Percentiles rank a stretch among this genome's conserved stretches.
Evolutionary conservation across 2,113 vertebrate genomes (phyloP).

Genomic region (Tricholaema leucomelas): DNA sequence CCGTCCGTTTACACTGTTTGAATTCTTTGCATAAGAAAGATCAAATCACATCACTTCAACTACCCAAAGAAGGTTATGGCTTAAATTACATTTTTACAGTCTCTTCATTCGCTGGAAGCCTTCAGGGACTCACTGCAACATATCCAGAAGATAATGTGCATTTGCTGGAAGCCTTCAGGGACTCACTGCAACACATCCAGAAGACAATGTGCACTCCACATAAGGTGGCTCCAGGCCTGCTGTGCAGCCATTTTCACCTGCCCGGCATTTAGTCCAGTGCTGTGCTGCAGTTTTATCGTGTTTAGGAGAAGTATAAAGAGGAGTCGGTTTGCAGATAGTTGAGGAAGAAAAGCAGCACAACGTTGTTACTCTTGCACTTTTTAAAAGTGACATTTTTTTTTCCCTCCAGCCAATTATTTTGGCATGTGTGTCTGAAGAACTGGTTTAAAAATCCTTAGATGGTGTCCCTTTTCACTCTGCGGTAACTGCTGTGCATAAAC

Average conservation of each 20-base stretch:
- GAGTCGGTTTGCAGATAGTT: not conserved
- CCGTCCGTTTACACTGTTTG: not conserved
- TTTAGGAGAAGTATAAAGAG: not conserved
- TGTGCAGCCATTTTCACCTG: not conserved
- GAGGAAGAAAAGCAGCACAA: not conserved
- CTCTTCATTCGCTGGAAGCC: slow-evolving; percentile 14
- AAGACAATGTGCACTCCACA: not conserved
- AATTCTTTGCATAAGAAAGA: slow-evolving; percentile 46
- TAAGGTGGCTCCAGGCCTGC: not conserved
- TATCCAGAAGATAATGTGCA: not conserved
- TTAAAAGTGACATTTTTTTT: not conserved
- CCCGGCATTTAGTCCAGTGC: not conserved
- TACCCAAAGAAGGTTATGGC: slow-evolving; percentile 37
- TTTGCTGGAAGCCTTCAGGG: slow-evolving; percentile 21
- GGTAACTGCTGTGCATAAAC: slow-evolving; percentile 18
- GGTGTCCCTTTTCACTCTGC: slow-evolving; percentile 3
- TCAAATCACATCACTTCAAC: slow-evolving; percentile 48
- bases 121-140: not conserved
- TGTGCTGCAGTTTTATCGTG: not conserved
- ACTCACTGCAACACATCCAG: not conserved
- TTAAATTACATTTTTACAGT: slow-evolving; percentile 32
- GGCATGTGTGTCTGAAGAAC: not conserved
- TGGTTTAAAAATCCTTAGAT: slow-evolving; percentile 26
- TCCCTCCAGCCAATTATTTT: not conserved
- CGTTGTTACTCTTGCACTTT: not conserved